A percentile compares a stretch with the other conserved stretches of the same genome.
These are phyloP conservation scores for Nomada hirtipes DNA, from an alignment of 2,888 invertebrate genomes.

Conservation along the genomic window DNA sequence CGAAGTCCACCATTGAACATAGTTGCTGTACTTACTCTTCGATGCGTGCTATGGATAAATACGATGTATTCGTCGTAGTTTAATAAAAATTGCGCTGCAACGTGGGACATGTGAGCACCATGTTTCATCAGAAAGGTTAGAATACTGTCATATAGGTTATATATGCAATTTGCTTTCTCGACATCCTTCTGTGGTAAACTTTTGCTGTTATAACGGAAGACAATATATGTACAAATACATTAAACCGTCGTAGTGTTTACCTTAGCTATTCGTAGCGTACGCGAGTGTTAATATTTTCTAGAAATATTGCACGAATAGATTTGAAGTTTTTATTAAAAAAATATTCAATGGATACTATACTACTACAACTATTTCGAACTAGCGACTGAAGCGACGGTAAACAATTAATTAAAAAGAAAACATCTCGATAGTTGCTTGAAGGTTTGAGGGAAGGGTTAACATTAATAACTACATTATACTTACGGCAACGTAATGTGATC, in stretches of 20 bases:
- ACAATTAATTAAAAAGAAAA: no score
- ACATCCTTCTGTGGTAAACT: constrained; percentile 67
- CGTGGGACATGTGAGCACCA: constrained; percentile 82
- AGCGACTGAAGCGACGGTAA: no score
- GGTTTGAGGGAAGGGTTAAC: no score
- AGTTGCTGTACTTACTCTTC: neutral
- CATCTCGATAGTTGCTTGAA: no score
- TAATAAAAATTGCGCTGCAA: constrained; percentile 82
- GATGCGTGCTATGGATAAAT: constrained; percentile 13
- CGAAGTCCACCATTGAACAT: neutral
- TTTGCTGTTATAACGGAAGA: constrained; percentile 21
- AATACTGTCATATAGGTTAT: constrained; percentile 79
- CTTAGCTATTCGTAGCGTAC: no score
- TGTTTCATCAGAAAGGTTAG: constrained; percentile 79
- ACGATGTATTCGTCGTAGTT: constrained; percentile 82
- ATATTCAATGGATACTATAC: no score
- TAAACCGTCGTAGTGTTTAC: no score
- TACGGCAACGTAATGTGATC: constrained; percentile 41
- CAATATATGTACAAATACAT: no score
- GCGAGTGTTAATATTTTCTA: no score
- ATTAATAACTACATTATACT: constrained; percentile 4
- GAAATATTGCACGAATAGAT: no score
- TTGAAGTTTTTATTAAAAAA: neutral
- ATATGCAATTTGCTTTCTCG: constrained; percentile 73
- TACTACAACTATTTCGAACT: no score